Evolutionary conservation across 2,113 vertebrate species (phyloP), one percentile per base, ranked within the genome.

Genomic region (Hystrix brachyura): DNA sequence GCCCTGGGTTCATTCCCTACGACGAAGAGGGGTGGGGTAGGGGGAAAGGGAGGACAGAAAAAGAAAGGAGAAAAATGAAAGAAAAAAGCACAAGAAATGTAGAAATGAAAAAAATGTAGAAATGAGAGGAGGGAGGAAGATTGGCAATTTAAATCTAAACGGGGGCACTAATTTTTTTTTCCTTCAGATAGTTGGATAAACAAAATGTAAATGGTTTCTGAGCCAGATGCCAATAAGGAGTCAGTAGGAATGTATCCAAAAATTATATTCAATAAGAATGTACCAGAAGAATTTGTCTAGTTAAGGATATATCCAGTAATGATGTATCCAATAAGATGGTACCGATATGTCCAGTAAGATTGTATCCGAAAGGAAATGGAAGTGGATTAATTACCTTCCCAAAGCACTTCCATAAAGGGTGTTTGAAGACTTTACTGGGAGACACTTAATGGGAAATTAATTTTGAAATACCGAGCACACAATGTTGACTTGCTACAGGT

Each of bases 401-500:
- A 2, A 34, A 60, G 80, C 2, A 46, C 13, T 8, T n/a, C 55
- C 7, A 32, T 7, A 11, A 21, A 72, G 7, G 38, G 1, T 2
- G 43, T 15, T 3, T 79, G 38, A 64, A 65, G 12, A 51, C 7
- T 34, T 55, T 8, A 3, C 0, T 21, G 64, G 34, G 55, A 46
- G 32, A 43, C 46, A 15, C 10, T 51, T 32, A 1, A 0, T 72
- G 43, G 69, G 94, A 97, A 97, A 92, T 86, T 51, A 94, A 19
- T 2, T 32, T 14, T 34, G 19, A 34, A 97, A 96, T 81, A n/a
- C 76, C 95, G 34, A 85, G 87, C 94, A 92, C 62, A 93, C 85
- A 96, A 60, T 85, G 94, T 85, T 95, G 74, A 92, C 94, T 93
- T 97, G 76, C 67, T 29, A 34, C 80, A 89, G 90, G 59, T 95